Base-by-base conservation (phyloP, 2,113 vertebrate genomes). In the Vulpes lagopus region DNA sequence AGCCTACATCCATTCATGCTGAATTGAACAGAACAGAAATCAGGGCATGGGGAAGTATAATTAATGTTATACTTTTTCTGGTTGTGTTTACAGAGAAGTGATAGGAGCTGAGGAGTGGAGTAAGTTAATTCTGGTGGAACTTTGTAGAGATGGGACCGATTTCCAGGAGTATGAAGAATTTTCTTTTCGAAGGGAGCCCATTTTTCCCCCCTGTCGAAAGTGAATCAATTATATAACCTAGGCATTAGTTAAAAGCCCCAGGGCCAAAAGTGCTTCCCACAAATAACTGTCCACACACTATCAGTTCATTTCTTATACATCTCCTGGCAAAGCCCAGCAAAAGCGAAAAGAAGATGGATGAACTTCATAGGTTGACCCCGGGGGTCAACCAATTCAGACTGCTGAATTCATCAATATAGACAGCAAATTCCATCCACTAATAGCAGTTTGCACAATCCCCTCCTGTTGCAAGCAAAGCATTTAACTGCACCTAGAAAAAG, bases 171-270 rank as follows among this genome's bases (percentile, higher is more conserved):
- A 60, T 23, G 49, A 92, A 88, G 86, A 67, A 91, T 89, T 60
- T 92, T 38, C 84, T 96, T 96, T 88, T 78, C 91, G 74, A 97
- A 97, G 78, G 89, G 83, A 59, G 80, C 22, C 62, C 32, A 83
- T 81, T 89, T 94, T 88, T 74, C n/a, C 11, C 17, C 76, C 57
- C 59, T 94, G 43, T 93, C 97, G 81, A 97, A 85, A 97, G 51
- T 32, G 38, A 93, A 79, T 93, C 89, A 89, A 38, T 95, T 96
- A 78, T 62, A 79, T 25, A 83, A 85, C 65, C 85, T 89, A 91
- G 88, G 94, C 82, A 80, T 84, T 94, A 88, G 97, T 97, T 93
- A 91, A 94, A 95, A 97, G 32, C 73, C 96, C 35, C 15, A 92
- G 71, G 95, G 97, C 82, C 32, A 94, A 80, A 84, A 95, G 65